Percentiles rank a stretch among this genome's conserved stretches.
Conservation (phyloP, 1,140 invertebrate genomes). For the Lepidurus packardi region DNA sequence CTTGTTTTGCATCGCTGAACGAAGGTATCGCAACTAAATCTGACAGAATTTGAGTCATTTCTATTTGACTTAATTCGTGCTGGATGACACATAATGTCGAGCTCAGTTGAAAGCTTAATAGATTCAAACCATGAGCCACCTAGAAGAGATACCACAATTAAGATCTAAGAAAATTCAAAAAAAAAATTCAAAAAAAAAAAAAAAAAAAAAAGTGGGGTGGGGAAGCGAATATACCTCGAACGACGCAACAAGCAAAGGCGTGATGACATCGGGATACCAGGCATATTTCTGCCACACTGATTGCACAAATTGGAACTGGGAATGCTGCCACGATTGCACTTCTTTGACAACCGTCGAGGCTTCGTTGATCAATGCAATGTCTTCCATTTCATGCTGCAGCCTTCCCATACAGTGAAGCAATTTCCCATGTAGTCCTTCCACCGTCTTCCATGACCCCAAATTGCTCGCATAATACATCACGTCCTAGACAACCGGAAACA, state of each 20-base stretch:
- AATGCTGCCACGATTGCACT: constrained; percentile 52
- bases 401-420: background rate
- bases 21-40: constrained; percentile 1
- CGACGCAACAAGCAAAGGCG: constrained; percentile 54
- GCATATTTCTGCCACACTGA: constrained; percentile 52
- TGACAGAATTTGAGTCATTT: background rate
- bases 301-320: constrained; percentile 52
- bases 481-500: background rate
- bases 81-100: background rate
- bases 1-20: background rate
- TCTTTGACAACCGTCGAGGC: constrained; percentile 39
- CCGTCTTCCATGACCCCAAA: background rate
- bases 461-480: constrained; percentile 4
- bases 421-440: constrained; percentile 12
- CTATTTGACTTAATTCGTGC: background rate
- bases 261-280: constrained; percentile 61
- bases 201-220: background rate
- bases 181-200: too few species aligned
- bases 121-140: constrained; percentile 2
- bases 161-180: background rate
- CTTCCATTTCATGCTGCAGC: background rate
- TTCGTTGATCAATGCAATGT: background rate
- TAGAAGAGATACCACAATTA: background rate
- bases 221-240: constrained; percentile 43
- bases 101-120: background rate